phyloP scores from a whole-genome alignment of 1,140 invertebrate species.

The Drosophila auraria region DNA sequence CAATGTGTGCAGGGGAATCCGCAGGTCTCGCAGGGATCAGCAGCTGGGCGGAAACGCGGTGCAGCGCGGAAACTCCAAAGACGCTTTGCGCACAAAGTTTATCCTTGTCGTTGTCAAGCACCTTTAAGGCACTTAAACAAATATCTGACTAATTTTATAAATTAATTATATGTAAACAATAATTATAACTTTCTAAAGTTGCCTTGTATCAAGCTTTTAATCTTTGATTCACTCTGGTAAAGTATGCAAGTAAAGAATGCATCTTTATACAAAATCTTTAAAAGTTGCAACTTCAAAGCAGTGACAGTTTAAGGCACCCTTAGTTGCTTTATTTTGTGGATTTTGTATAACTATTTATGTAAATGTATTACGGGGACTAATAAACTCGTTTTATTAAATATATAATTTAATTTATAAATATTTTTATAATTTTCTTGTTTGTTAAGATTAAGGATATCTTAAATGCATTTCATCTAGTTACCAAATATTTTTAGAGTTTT shows the following conservation, averaged over 20 bases:
- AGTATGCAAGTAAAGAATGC: no score
- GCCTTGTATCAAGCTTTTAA: no score
- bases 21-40: conserved; percentile 20
- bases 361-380: no score
- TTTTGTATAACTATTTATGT: no score
- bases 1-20: conserved; percentile 34
- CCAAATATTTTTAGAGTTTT: background rate
- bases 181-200: no score
- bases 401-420: no score
- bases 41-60: background rate
- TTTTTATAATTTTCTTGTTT: background rate
- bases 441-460: background rate
- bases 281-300: no score
- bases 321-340: no score
- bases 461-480: background rate
- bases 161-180: background rate
- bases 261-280: no score
- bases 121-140: conserved; percentile 5
- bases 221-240: no score
- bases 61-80: conserved; percentile 16
- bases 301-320: no score
- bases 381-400: no score
- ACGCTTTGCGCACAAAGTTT: conserved; percentile 32
- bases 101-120: background rate
- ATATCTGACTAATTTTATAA: background rate